Percentiles rank a stretch among this genome's conserved stretches.
phyloP scores from a whole-genome alignment of 1,140 invertebrate species.

The Colletes gigas region DNA sequence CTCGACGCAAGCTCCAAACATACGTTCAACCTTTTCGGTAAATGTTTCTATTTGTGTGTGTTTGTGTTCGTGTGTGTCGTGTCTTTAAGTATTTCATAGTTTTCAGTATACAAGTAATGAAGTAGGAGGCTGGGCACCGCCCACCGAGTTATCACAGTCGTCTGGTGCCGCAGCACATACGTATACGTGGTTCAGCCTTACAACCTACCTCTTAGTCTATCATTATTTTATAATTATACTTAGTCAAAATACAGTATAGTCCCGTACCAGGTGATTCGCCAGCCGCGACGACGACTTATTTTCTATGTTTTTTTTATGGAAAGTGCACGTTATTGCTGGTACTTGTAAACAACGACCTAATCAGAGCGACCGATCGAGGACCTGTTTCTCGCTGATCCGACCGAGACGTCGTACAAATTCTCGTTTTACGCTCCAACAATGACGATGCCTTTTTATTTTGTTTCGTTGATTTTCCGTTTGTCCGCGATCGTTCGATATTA shows the following conservation, averaged over 20 bases:
- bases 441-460: not conserved
- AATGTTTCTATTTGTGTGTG: conserved; percentile 45
- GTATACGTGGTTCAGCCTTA: conserved; percentile 82
- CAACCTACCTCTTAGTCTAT: conserved; percentile 78
- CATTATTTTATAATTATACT: conserved; percentile 68
- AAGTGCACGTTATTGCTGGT: conserved; percentile 54
- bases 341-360: conserved; percentile 37
- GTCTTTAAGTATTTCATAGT: conserved; percentile 52
- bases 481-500: conserved; percentile 23
- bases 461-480: not conserved
- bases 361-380: conserved; percentile 21
- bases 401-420: not conserved
- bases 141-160: conserved; percentile 82
- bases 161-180: conserved; percentile 82
- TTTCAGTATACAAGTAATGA: conserved; percentile 79
- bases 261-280: conserved; percentile 68
- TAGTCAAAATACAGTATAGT: conserved; percentile 74
- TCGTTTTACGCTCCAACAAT: not conserved
- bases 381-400: not conserved
- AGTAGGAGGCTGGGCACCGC: conserved; percentile 82
- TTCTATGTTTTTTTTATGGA: conserved; percentile 8
- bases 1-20: conserved; percentile 59
- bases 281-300: conserved; percentile 15
- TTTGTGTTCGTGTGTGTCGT: conserved; percentile 20
- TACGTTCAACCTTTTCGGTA: conserved; percentile 71